Conservation (phyloP, 2,888 invertebrate genomes). For the Gisinianus flammeolus region DNA sequence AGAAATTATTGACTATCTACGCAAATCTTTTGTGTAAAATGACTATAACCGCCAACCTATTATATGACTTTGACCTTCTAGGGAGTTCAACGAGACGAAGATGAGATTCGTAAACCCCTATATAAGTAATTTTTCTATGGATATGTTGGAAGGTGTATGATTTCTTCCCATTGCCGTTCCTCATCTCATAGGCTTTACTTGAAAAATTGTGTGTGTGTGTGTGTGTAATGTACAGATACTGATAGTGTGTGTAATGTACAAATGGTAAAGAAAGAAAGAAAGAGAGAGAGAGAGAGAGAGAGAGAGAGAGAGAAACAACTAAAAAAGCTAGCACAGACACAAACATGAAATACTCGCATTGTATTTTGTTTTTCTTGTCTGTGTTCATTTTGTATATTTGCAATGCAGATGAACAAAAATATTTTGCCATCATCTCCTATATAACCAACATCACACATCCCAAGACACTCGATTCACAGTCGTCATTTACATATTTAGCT, state of each 20-base stretch:
- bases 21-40: slow-evolving; percentile 33
- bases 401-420: slow-evolving; percentile 32
- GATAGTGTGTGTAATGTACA: no score
- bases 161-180: no score
- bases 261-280: no score
- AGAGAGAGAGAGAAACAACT: no score
- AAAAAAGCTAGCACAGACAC: no score
- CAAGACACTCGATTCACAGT: not conserved
- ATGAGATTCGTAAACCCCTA: not conserved
- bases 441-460: not conserved
- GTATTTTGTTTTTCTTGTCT: not conserved
- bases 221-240: no score
- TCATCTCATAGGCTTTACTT: no score
- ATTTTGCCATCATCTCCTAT: no score
- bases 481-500: slow-evolving; percentile 2
- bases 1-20: slow-evolving; percentile 17
- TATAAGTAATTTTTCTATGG: not conserved
- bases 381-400: slow-evolving; percentile 4
- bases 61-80: slow-evolving; percentile 36
- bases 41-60: slow-evolving; percentile 31
- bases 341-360: not conserved
- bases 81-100: slow-evolving; percentile 24
- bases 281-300: no score
- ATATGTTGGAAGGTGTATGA: no score
- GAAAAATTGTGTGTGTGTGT: no score